Base-by-base conservation (phyloP, 1,140 invertebrate species). In the Ceratina japonica region DNA sequence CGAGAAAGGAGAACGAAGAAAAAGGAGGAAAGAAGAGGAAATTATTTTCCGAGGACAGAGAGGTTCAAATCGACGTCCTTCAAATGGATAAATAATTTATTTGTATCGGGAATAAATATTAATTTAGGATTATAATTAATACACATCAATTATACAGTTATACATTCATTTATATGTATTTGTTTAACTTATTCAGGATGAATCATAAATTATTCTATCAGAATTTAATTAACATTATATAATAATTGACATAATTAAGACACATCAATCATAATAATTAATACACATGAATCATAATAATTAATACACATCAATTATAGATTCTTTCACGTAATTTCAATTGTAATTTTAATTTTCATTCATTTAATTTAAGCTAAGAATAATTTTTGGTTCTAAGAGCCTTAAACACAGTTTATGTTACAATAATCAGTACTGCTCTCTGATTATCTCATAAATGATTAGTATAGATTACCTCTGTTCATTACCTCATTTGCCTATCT, bases 401-500 rank as follows among this genome's bases (percentile, higher is more conserved):
- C 65, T 62, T 70, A 76, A 62, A 31, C 5, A 22, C 58, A 52
- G 52, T n/a, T 62, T 71, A 77, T 37, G 62, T 49, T 68, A 31
- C 27, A 22, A 52, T 31, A 5, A 0, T 16, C 1, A 15, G 59
- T 18, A 10, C 16, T n/a, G n/a, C 13, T 15, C 27, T 16, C 7
- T n/a, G 13, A 20, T 49, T 12, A 7, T 31, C 27, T 31, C 27
- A 2, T 31, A 31, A 31, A 31, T 31, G 27, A 31, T 31, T 31
- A 31, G 27, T 31, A 31, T 31, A 18, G 20, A 63, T 90, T 92
- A n/a, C n/a, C n/a, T n/a, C n/a, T n/a, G n/a, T n/a, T n/a, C n/a
- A n/a, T n/a, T n/a, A n/a, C n/a, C n/a, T n/a, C n/a, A 94, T 89
- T 93, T 94, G 59, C 93, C 90, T 70, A 95, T 95, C 84, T 95